These are phyloP conservation scores for Fregetta grallaria DNA, from an alignment of 2,113 vertebrate genomes.

Conservation along the genomic window DNA sequence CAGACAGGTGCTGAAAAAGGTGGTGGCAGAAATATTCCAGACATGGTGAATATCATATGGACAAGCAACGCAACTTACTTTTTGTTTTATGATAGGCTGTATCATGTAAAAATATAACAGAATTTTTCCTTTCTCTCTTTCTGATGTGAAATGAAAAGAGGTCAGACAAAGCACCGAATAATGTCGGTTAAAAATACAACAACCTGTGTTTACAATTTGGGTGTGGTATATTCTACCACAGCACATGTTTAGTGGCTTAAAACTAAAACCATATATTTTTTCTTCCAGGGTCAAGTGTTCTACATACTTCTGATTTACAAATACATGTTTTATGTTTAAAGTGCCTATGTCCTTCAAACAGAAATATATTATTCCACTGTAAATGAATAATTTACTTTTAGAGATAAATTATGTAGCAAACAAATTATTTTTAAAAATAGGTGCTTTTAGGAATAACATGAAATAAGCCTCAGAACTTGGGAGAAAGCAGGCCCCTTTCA, in stretches of 20 bases:
- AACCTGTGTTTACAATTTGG: not conserved
- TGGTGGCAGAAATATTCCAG: conserved; percentile 73
- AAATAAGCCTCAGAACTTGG: not conserved
- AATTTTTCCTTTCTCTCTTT: not conserved
- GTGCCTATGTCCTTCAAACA: not conserved
- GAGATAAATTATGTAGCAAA: not conserved
- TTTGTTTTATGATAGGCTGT: not conserved
- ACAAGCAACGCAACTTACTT: not conserved
- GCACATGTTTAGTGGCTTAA: not conserved
- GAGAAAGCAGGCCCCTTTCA: not conserved
- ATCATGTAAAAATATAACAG: not conserved
- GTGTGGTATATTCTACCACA: not conserved
- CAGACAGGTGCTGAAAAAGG: conserved; percentile 72
- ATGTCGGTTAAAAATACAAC: not conserved
- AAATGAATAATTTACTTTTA: not conserved
- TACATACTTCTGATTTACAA: not conserved
- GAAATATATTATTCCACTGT: not conserved
- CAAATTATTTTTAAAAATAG: not conserved
- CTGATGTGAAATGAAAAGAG: not conserved
- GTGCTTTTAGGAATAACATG: not conserved
- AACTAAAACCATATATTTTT: not conserved
- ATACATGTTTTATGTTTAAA: not conserved
- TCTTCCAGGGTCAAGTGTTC: not conserved
- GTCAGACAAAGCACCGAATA: not conserved
- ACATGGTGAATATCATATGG: not conserved